Base-by-base conservation (phyloP, 2,888 invertebrate genomes). In the Dastarcus helophoroides region DNA sequence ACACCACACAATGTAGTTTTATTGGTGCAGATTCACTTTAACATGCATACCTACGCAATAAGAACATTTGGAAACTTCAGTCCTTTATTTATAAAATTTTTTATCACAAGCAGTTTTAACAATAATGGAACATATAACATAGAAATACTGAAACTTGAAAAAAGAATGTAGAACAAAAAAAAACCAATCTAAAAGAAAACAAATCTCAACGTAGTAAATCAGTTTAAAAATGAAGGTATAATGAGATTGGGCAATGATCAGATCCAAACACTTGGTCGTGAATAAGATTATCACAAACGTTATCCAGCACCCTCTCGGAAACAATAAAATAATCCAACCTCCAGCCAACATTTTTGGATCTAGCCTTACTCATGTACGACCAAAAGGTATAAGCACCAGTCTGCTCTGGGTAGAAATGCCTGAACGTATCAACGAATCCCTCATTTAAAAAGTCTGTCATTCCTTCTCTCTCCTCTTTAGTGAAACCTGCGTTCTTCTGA, bases 271-370 rank as follows among this genome's bases (percentile, higher is more conserved):
- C 81, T 41, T 80, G 65, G 32, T 70, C 73, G 26, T 89, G 71
- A 43, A 95, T 90, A 12, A 80, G 67, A 53, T 73, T 83, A 59
- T 95, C 94, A 53, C 89, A 88, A 22, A 97, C 60, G 17, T 79
- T 71, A 2, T 78, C 65, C 43, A 76, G 55, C 13, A 95, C 67
- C 31, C 82, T 69, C 48, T 91, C 70, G 0, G 95, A 94, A 5
- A 90, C 64, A 29, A 98, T 69, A 58, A 89, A 95, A 61, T 98
- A 98, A 63, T 98, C 98, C 53, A 98, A 64, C 49, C 98, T 75
- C 94, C 97, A 99, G 58, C 98, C 98, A 40, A 91, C 73, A 64
- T 98, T 91, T 52, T 83, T 91, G 6, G 76, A 67, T 29, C 97
- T 70, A 4, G 88, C 73, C 58, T 89, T 90, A 38, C 65, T 67